These are phyloP conservation scores for Drosophila borealis DNA, from an alignment of 2,888 invertebrate species.

Conservation along the genomic window DNA sequence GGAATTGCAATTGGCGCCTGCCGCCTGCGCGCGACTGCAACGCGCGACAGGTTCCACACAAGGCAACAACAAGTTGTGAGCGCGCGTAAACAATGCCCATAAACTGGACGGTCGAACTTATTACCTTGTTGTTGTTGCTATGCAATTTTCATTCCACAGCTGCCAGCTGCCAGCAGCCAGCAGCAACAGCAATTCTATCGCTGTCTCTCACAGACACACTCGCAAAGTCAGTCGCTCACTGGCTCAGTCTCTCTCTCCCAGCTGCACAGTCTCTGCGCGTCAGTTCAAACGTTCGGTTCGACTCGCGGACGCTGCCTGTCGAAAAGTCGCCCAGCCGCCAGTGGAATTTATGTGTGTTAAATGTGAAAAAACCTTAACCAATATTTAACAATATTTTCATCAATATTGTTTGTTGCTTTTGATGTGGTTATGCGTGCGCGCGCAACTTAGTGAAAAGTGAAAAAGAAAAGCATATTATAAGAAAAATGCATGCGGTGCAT, in stretches of 20 bases:
- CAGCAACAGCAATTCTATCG: constrained; percentile 10
- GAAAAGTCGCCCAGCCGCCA: constrained; percentile 41
- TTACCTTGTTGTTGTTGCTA: constrained; percentile 28
- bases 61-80: constrained; percentile 60
- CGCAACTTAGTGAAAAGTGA: constrained; percentile 49
- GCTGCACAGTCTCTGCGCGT: constrained; percentile 56
- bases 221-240: constrained; percentile 26
- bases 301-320: constrained; percentile 50
- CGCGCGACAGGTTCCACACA: constrained; percentile 59
- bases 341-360: constrained; percentile 54
- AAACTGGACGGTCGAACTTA: constrained; percentile 62
- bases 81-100: constrained; percentile 64
- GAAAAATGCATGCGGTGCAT: constrained; percentile 55
- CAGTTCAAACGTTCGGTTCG: constrained; percentile 62
- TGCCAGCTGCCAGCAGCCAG: constrained; percentile 25
- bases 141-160: constrained; percentile 61
- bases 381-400: constrained; percentile 11
- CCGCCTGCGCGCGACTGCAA: constrained; percentile 12
- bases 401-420: constrained; percentile 26
- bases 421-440: constrained; percentile 30
- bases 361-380: constrained; percentile 50
- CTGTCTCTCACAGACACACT: constrained; percentile 19
- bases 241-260: constrained; percentile 45
- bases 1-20: constrained; percentile 48
- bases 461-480: constrained; percentile 39